Conservation (phyloP, 2,888 invertebrate species). For the Pycnomerus fuliginosus region DNA sequence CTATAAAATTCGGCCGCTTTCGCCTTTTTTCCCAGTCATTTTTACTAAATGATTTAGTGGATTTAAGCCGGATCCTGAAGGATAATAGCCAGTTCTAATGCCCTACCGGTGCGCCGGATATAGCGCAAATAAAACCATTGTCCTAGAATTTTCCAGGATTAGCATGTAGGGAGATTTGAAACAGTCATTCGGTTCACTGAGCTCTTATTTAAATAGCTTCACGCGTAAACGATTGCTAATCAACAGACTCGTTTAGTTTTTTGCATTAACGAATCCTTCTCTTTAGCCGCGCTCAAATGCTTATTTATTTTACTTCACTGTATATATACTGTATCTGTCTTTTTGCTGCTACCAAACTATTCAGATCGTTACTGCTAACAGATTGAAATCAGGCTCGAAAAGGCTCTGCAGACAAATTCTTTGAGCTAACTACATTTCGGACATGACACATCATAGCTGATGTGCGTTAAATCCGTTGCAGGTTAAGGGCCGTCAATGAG, state of each 20-base stretch:
- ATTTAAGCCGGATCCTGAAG: slow-evolving; percentile 36
- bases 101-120: slow-evolving; percentile 35
- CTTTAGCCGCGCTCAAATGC: too few relatives aligned
- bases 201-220: slow-evolving; percentile 30
- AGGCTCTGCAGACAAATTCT: too few relatives aligned
- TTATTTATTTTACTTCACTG: too few relatives aligned
- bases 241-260: slow-evolving; percentile 4
- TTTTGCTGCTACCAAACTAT: too few relatives aligned
- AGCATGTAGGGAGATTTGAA: slow-evolving; percentile 35
- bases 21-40: slow-evolving; percentile 24
- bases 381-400: too few relatives aligned
- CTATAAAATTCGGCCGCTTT: not conserved
- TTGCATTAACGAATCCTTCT: too few relatives aligned
- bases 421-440: too few relatives aligned
- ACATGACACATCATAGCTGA: too few relatives aligned
- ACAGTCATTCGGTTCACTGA: slow-evolving; percentile 40
- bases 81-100: slow-evolving; percentile 40
- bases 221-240: slow-evolving; percentile 33
- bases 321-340: too few relatives aligned
- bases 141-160: slow-evolving; percentile 46
- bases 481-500: too few relatives aligned
- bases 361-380: too few relatives aligned
- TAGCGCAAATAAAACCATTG: slow-evolving; percentile 46
- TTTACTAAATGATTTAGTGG: slow-evolving; percentile 39
- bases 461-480: too few relatives aligned